These are phyloP conservation scores for Trematomus loennbergii DNA, from an alignment of 2,113 vertebrate genomes.

Conservation along the genomic window DNA sequence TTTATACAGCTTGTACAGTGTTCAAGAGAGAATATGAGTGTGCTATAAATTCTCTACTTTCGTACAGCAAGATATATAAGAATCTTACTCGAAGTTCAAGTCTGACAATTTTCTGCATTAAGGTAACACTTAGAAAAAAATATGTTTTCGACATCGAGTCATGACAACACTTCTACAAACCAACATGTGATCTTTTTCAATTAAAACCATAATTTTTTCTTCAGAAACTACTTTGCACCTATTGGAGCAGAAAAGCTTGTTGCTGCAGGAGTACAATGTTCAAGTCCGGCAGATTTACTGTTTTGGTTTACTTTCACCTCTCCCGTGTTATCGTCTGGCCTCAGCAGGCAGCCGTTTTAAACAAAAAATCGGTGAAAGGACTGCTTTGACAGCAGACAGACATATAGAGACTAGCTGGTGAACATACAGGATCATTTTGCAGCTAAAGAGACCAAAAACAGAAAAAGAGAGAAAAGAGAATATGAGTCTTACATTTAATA, in stretches of 20 bases:
- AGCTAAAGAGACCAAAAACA: neutral
- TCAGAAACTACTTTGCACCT: neutral
- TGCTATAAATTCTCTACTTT: neutral
- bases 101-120: neutral
- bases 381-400: neutral
- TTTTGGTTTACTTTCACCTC: neutral
- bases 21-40: slow-evolving; percentile 3
- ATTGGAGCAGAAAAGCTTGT: neutral
- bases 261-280: neutral
- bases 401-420: neutral
- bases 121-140: neutral
- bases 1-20: slow-evolving; percentile 6
- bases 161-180: no score
- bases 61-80: neutral
- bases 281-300: neutral
- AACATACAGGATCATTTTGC: neutral
- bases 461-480: neutral
- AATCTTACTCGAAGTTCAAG: neutral
- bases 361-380: neutral
- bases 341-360: neutral
- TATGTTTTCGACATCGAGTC: neutral
- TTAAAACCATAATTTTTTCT: no score
- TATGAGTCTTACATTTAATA: neutral
- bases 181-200: neutral
- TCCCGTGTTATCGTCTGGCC: neutral